These are phyloP conservation scores for Asarcornis scutulata DNA, from an alignment of 2,113 vertebrate species.

Conservation along the genomic window DNA sequence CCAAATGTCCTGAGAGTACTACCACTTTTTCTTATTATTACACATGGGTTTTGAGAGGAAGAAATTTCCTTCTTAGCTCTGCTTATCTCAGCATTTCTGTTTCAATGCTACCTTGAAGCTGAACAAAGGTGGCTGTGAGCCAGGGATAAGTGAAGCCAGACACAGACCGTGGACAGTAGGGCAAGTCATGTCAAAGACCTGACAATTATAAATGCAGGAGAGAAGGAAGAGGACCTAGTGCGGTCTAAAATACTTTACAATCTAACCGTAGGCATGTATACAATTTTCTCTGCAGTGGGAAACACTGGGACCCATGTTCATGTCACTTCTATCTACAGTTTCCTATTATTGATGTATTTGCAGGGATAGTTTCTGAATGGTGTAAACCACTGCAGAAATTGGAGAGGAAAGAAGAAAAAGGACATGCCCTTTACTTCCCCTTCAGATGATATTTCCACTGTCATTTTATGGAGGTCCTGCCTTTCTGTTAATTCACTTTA, in stretches of 20 bases:
- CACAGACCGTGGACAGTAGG: neutral
- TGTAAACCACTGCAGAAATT: neutral
- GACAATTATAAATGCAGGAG: neutral
- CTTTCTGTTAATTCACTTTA: neutral
- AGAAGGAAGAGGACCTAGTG: neutral
- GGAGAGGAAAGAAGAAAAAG: neutral
- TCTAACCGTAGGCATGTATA: neutral
- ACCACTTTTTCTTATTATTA: neutral
- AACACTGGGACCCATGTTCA: neutral
- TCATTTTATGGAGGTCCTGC: neutral
- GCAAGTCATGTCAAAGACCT: neutral
- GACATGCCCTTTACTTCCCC: neutral
- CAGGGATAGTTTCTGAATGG: neutral
- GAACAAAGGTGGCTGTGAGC: slow-evolving; percentile 39
- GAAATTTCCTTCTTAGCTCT: neutral
- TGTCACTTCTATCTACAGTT: neutral
- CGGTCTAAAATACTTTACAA: neutral
- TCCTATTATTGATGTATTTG: neutral
- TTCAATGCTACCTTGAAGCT: slow-evolving; percentile 9
- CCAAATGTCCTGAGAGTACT: neutral
- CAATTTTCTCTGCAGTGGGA: neutral
- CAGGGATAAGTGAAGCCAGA: neutral
- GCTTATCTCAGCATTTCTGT: neutral
- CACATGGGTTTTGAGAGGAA: neutral
- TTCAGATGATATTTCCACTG: neutral